phyloP scores from a whole-genome alignment of 2,797 vertebrate species.

The Sebastes oblongus region DNA sequence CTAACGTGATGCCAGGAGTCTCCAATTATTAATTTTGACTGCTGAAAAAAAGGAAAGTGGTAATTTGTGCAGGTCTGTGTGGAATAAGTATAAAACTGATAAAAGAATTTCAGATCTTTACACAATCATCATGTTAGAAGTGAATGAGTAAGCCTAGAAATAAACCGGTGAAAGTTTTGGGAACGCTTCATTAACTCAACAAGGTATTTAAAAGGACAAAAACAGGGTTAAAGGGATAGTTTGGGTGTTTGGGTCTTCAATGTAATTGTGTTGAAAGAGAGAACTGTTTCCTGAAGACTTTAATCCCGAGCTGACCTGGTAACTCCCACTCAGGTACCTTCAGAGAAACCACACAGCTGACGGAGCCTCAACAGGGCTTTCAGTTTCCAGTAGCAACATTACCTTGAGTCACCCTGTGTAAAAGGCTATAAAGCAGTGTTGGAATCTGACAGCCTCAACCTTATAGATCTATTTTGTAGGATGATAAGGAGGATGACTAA shows the following conservation, averaged over 20 bases:
- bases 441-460: slow-evolving; percentile 20
- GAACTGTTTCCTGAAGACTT: slow-evolving; percentile 5
- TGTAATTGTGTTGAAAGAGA: neutral
- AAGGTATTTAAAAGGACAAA: slow-evolving; percentile 2
- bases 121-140: neutral
- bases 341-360: slow-evolving; percentile 8
- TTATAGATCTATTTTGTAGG: slow-evolving; percentile 9
- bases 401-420: slow-evolving; percentile 18
- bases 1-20: neutral
- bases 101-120: neutral
- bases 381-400: slow-evolving; percentile 50
- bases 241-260: neutral
- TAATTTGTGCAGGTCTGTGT: neutral
- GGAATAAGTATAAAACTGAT: neutral
- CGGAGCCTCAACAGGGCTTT: slow-evolving; percentile 13
- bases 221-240: neutral
- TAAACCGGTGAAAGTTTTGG: neutral
- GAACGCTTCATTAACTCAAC: neutral
- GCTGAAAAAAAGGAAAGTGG: no score
- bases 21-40: neutral
- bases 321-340: slow-evolving; percentile 46
- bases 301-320: slow-evolving; percentile 13
- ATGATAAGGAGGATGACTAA: slow-evolving; percentile 1
- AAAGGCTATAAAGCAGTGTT: slow-evolving; percentile 23
- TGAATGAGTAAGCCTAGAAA: neutral